These are phyloP conservation scores for Amyelois transitella DNA, from an alignment of 1,140 invertebrate genomes.

Conservation along the genomic window DNA sequence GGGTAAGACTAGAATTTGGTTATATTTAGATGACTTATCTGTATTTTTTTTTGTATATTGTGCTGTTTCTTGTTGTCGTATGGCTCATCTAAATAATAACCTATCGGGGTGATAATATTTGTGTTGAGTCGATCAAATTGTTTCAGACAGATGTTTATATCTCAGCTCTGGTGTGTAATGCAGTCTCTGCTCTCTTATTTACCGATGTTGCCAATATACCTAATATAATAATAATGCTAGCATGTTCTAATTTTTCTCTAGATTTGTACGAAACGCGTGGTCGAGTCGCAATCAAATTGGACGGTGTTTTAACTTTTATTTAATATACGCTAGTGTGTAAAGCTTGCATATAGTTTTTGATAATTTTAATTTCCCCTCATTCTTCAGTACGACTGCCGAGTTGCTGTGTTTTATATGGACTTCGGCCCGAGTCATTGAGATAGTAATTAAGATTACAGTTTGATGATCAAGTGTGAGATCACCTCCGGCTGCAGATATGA, in stretches of 20 bases:
- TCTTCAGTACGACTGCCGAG: conserved; percentile 29
- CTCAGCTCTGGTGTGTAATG: not conserved
- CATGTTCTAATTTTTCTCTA: conserved; percentile 16
- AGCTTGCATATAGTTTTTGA: conserved; percentile 29
- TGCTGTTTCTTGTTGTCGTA: not conserved
- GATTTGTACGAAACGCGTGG: conserved; percentile 37
- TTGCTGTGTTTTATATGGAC: conserved; percentile 8
- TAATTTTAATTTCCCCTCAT: conserved; percentile 26
- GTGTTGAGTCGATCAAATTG: not conserved
- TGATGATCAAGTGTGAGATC: conserved; percentile 61
- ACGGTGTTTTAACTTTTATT: conserved; percentile 16
- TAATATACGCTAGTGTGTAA: conserved; percentile 28
- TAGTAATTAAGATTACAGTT: conserved; percentile 59
- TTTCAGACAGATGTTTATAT: not conserved
- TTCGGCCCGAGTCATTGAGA: not conserved
- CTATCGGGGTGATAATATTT: not conserved
- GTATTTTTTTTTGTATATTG: not conserved
- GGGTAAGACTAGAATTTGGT: not conserved
- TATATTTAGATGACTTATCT: not conserved
- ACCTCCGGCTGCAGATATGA: conserved; percentile 26
- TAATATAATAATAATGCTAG: not conserved
- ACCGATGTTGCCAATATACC: not conserved
- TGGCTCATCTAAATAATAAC: not conserved
- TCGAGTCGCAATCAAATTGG: conserved; percentile 37
- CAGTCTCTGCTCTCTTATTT: not conserved